These are phyloP conservation scores for Sisor rabdophorus DNA, from an alignment of 2,113 vertebrate genomes.

Conservation along the genomic window DNA sequence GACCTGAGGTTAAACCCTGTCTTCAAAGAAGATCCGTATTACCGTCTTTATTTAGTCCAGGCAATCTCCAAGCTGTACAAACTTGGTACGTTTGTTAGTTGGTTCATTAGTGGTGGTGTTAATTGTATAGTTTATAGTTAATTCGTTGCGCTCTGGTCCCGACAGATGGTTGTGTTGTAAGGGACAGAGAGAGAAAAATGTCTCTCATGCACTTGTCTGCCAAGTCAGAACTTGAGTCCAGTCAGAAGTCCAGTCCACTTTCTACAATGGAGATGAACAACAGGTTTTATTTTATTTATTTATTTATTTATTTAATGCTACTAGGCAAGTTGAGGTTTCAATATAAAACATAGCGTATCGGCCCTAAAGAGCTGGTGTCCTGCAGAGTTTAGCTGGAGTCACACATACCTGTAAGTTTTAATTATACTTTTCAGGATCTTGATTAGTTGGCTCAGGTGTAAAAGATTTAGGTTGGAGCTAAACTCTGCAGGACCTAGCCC, in stretches of 20 bases:
- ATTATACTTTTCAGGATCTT: too few species aligned
- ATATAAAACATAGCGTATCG: not conserved
- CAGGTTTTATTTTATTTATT: constrained; percentile 13
- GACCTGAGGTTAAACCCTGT: constrained; percentile 79
- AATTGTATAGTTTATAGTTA: not conserved
- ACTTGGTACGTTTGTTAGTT: constrained; percentile 61
- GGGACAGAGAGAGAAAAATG: constrained; percentile 68
- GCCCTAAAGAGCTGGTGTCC: too few species aligned
- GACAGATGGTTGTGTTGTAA: constrained; percentile 70
- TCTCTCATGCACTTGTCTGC: constrained; percentile 68
- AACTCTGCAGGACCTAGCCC: too few species aligned
- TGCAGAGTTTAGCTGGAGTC: too few species aligned
- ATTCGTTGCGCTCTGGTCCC: not conserved
- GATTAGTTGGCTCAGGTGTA: too few species aligned
- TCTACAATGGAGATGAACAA: not conserved
- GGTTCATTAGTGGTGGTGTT: not conserved
- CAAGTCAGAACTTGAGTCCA: constrained; percentile 48
- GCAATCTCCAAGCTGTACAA: constrained; percentile 68
- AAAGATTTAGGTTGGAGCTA: too few species aligned
- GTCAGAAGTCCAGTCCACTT: constrained; percentile 24
- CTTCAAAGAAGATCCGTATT: constrained; percentile 64
- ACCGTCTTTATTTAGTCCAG: constrained; percentile 70
- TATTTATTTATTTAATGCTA: not conserved
- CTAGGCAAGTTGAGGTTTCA: not conserved
- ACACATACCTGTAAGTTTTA: too few species aligned